These are phyloP conservation scores for Echinometra lucunter DNA, from an alignment of 53 echinoderm and acorn worm genomes.

Conservation along the genomic window DNA sequence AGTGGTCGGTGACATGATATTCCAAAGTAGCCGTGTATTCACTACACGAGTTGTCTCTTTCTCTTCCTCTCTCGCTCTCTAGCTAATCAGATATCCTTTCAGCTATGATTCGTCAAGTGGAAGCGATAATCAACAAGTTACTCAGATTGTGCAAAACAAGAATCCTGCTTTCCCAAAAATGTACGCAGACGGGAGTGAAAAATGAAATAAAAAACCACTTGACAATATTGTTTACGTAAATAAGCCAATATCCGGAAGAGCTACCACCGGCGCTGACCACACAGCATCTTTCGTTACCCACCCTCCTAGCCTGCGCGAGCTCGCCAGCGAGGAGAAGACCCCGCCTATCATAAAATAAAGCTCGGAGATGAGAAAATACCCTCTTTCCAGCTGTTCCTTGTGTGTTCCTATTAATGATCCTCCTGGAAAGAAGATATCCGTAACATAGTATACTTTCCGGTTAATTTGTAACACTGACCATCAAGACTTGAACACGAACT, in stretches of 20 bases:
- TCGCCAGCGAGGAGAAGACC: neutral
- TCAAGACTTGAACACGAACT: neutral
- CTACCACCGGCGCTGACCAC: neutral
- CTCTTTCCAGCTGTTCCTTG: neutral
- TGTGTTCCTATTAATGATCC: conserved; percentile 31
- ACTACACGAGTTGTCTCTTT: conserved; percentile 19
- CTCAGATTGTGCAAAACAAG: conserved; percentile 24
- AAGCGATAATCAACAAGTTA: conserved; percentile 62
- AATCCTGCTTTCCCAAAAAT: neutral
- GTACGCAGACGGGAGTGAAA: neutral
- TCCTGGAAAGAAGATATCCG: neutral
- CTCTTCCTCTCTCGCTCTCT: conserved; percentile 25
- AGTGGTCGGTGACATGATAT: neutral
- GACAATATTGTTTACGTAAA: neutral
- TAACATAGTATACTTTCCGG: neutral
- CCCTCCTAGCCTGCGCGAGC: conserved; percentile 16
- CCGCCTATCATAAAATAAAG: conserved; percentile 16
- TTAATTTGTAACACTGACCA: neutral
- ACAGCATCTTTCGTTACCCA: conserved; percentile 14
- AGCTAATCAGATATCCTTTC: conserved; percentile 54
- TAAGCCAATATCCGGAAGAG: conserved; percentile 29
- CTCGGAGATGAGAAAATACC: neutral
- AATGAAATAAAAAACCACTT: neutral
- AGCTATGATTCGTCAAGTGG: conserved; percentile 17
- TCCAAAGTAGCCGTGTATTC: neutral